Conservation (phyloP, 2,888 invertebrate species). For the Netelia melanura region DNA sequence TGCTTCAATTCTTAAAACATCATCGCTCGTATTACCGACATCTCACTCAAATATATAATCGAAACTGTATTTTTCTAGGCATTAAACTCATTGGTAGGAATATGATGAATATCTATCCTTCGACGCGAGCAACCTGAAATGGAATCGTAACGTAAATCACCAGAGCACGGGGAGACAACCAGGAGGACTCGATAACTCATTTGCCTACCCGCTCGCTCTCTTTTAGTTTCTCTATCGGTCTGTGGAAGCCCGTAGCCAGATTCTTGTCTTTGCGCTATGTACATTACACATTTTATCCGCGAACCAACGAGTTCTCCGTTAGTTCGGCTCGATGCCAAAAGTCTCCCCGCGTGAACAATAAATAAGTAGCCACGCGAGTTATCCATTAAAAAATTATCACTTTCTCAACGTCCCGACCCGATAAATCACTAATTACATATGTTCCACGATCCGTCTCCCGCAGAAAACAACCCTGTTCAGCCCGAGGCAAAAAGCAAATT, state of each 20-base stretch:
- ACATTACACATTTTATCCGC: slow-evolving; percentile 50
- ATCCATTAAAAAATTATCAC: slow-evolving; percentile 34
- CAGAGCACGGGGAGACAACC: slow-evolving; percentile 39
- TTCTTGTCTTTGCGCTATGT: slow-evolving; percentile 19
- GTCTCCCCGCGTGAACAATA: slow-evolving; percentile 50
- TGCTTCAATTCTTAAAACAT: no score
- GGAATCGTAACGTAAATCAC: slow-evolving; percentile 68
- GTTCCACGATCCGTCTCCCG: neutral
- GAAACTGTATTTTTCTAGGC: slow-evolving; percentile 63
- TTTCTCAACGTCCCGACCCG: neutral
- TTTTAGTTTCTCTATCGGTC: slow-evolving; percentile 12
- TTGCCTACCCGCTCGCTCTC: slow-evolving; percentile 24
- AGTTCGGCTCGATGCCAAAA: slow-evolving; percentile 37
- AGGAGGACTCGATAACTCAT: slow-evolving; percentile 67
- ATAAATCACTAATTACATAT: slow-evolving; percentile 56
- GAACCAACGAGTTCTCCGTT: slow-evolving; percentile 33
- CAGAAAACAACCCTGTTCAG: slow-evolving; percentile 32
- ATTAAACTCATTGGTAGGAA: slow-evolving; percentile 61
- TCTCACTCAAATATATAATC: slow-evolving; percentile 36
- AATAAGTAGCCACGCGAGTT: slow-evolving; percentile 50
- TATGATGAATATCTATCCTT: slow-evolving; percentile 66
- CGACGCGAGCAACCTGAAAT: slow-evolving; percentile 53
- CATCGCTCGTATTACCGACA: neutral
- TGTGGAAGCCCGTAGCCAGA: neutral
- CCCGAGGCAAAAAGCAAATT: neutral